Evolutionary conservation across 2,113 vertebrate species (phyloP), one percentile per base, ranked within the genome.

Genomic region (Gymnogyps californianus): DNA sequence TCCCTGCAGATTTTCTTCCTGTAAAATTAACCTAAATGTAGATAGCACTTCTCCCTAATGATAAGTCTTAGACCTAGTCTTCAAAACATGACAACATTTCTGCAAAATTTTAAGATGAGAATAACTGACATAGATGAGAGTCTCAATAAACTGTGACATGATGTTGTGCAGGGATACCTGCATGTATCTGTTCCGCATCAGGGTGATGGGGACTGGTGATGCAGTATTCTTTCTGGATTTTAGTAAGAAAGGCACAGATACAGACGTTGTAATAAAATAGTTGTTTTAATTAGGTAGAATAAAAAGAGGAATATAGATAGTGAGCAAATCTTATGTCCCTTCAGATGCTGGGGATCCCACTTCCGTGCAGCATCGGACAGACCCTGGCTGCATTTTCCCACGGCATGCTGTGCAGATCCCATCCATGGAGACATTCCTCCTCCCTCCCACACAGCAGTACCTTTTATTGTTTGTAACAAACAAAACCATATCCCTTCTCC

Each of bases 291-390:
- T 49, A 78, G 6, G 24, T 54, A 17, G 42, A 83, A 40, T 71
- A n/a, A 75, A 81, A 85, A 32, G 16, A 85, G 16, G 9, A 58
- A 38, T 47, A 51, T 5, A 74, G 49, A 42, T 15, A 61, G 4
- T 4, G 5, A 87, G 40, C 10, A 82, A 78, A 69, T 36, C 51
- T 70, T 75, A 17, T 0, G 3, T 26, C 11, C 7, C 20, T 81
- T 83, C 1, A 2, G 26, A 36, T 70, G 12, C 44, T 1, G 0
- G 2, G 13, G 17, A 74, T 67, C 29, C 6, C 1, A 0, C 9
- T 69, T 67, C 65, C 4, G 2, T 21, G 36, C 24, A 87, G 40
- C 62, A 19, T 13, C 3, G 2, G 26, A 54, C 17, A 40, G 62
- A 65, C 4, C 9, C 29, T 77, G 44, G 40, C 11, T 78, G 25